These are phyloP conservation scores for Salvelinus fontinalis DNA, from an alignment of 2,113 vertebrate species.

Conservation along the genomic window DNA sequence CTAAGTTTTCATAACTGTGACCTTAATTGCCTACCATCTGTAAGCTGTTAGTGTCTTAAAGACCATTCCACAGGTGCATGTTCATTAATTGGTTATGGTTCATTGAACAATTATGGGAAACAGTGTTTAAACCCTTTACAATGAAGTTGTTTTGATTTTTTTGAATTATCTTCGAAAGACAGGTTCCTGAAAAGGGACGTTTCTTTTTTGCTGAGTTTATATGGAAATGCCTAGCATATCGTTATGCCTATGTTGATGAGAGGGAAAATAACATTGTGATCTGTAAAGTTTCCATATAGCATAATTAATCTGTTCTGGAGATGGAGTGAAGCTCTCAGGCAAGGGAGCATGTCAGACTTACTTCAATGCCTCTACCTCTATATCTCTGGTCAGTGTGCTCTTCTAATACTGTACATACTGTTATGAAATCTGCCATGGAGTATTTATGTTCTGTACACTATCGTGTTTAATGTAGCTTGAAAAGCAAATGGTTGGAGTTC, in stretches of 20 bases:
- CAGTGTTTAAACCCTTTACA: no score
- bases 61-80: no score
- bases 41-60: no score
- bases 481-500: conserved; percentile 71
- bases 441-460: conserved; percentile 52
- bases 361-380: conserved; percentile 42
- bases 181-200: no score
- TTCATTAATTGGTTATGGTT: no score
- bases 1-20: no score
- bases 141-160: no score
- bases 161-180: no score
- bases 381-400: conserved; percentile 50
- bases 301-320: conserved; percentile 15
- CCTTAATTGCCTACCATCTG: no score
- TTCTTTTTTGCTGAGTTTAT: background rate
- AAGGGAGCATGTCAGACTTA: conserved; percentile 26
- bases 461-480: conserved; percentile 70
- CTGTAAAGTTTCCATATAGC: conserved; percentile 21
- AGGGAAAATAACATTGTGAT: conserved; percentile 16
- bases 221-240: background rate
- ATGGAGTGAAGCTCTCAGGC: background rate
- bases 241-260: conserved; percentile 21
- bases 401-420: conserved; percentile 49
- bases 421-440: conserved; percentile 68
- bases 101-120: no score